Evolutionary conservation across 2,113 vertebrate species (phyloP), one percentile per base, ranked within the genome.

Genomic region (Coracopsis vasa): DNA sequence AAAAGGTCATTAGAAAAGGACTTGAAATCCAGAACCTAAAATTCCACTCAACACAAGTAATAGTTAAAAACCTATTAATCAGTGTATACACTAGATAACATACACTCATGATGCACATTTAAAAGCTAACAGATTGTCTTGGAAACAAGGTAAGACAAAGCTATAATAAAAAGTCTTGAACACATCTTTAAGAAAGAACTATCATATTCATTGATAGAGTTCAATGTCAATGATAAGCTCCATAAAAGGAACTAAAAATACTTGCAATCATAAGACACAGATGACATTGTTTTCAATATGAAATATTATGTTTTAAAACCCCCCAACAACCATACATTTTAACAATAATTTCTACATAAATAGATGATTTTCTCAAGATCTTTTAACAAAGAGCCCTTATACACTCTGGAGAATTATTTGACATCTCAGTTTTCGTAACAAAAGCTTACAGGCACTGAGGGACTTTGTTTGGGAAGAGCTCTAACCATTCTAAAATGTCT

Each of bases 351-450:
- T 91, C 53, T 89, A 91, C 24, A 28, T 64, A 91, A 92, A 80
- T 74, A 72, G 24, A 10, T 75, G 42, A 92, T 94, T 95, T 97
- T 94, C 89, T 91, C 85, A 83, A 73, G 25, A 77, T 96, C 60
- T 94, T 96, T 94, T 75, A 96, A 90, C 82, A 53, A 92, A 96
- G 80, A 85, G 88, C 90, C 96, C 95, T 96, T 70, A 83, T 50
- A 37, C 54, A 82, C 98, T 96, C 78, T 23, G 92, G 98, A 98
- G 98, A 97, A 86, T 95, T 96, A 95, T 97, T 93, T 97, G 95
- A 97, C 98, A 98, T 94, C 96, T 97, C 97, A 94, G 97, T 97
- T 98, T 98, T 98, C 93, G 24, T 98, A 98, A 99, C 98, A 97
- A 98, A 97, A 97, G 97, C 97, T 94, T 97, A 97, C 95, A 98